Base-by-base conservation (phyloP, 2,113 vertebrate genomes). In the Thalassoma bifasciatum region DNA sequence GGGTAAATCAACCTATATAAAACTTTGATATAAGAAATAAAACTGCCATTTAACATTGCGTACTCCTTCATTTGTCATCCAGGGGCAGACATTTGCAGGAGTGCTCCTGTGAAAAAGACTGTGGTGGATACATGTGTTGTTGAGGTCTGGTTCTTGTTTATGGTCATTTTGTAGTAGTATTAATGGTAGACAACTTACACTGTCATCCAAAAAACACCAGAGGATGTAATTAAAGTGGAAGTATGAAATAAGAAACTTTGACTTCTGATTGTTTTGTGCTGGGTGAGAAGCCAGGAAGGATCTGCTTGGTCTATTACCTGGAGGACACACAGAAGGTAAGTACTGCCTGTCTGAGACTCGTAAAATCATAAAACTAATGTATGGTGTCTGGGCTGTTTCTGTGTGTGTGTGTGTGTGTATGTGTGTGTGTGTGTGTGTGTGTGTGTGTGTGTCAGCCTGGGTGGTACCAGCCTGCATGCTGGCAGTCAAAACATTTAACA, bases 401-500 rank as follows among this genome's bases (percentile, higher is more conserved):
- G 60, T 44, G 60, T 34, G 60, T 30, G 59, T 61, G 40, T 17
- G 59, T 30, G 61, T 51, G 17, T 47, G 51, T 59, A 22, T 34
- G 36, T 30, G 37, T 60, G 36, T 51, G 36, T 60, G 56, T 44
- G 57, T 60, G 71, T 37, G 60, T 37, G 50, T 63, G 71, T 47
- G 51, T 56, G 51, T 57, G 42, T 50, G 23, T 59, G 46, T 52
- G 53, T 51, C 7, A 59, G 56, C 21, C 57, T 77, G 58, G 51
- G 44, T 64, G 52, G 50, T 54, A 63, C 9, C 49, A 46, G 56
- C 53, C 46, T 22, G 16, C 42, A 57, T 70, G 66, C 42, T 62
- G 75, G 75, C 58, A 77, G 66, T 56, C 74, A 70, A 77, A 77
- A 70, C 66, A 70, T 50, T 26, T 22, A 34, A 44, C 1, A 1